These are phyloP conservation scores for Grallaria varia DNA, from an alignment of 2,113 vertebrate genomes.

Conservation along the genomic window DNA sequence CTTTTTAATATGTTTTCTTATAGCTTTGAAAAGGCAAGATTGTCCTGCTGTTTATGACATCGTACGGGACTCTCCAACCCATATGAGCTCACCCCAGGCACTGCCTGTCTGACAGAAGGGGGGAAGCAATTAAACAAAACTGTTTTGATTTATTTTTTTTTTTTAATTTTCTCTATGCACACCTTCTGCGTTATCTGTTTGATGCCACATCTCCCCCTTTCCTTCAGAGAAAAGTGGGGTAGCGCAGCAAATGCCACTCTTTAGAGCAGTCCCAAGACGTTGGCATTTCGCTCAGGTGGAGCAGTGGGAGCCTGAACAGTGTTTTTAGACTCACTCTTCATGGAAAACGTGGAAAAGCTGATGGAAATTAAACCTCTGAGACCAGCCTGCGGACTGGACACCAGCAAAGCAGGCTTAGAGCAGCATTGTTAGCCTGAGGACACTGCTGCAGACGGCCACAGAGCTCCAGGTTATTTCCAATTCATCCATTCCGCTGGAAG, in stretches of 20 bases:
- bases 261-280: not conserved
- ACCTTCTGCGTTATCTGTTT: not conserved
- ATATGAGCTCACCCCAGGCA: not conserved
- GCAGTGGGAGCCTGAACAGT: not conserved
- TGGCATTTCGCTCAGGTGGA: not conserved
- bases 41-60: not conserved
- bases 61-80: not conserved
- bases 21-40: not conserved
- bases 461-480: not conserved
- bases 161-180: not conserved
- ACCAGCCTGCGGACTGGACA: not conserved
- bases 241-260: not conserved
- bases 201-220: not conserved
- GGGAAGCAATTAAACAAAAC: not conserved
- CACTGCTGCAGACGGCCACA: not conserved
- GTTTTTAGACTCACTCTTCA: not conserved
- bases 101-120: not conserved
- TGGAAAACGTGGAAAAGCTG: not conserved
- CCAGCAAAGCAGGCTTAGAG: not conserved
- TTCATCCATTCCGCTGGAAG: not conserved
- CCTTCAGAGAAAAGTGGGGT: not conserved
- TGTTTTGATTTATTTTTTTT: too few species aligned
- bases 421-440: not conserved
- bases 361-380: not conserved
- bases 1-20: too few species aligned